phyloP scores from a whole-genome alignment of 2,113 vertebrate species.

The Ceyx margarethae region DNA sequence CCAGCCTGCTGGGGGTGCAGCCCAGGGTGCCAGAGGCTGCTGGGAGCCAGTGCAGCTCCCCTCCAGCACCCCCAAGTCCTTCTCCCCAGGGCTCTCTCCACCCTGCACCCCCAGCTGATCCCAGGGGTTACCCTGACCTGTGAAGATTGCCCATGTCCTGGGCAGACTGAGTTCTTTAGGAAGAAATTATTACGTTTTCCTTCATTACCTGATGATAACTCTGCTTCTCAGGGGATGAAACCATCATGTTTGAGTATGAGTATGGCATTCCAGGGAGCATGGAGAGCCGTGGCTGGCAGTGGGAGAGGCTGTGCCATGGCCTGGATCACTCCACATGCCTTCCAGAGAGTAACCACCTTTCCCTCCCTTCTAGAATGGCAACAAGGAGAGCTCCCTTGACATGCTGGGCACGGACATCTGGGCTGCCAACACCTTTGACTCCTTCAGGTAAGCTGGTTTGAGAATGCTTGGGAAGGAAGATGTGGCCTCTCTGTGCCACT shows the following conservation, averaged over 20 bases:
- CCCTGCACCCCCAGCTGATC: too few relatives aligned
- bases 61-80: too few relatives aligned
- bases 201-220: not conserved
- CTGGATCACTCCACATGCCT: fast-evolving
- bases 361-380: conserved; percentile 85
- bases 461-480: not conserved
- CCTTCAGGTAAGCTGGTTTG: conserved; percentile 81
- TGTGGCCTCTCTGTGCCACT: not conserved
- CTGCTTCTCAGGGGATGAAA: not conserved
- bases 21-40: too few relatives aligned
- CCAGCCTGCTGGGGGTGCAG: too few relatives aligned
- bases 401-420: conserved; percentile 97
- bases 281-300: not conserved
- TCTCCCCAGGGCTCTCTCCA: too few relatives aligned
- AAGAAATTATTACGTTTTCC: not conserved
- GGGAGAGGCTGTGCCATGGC: not conserved
- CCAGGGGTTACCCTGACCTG: too few relatives aligned
- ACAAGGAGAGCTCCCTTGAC: conserved; percentile 87
- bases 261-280: not conserved
- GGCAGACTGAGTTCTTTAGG: not conserved
- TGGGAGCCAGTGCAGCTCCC: too few relatives aligned
- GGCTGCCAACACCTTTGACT: conserved; percentile 95
- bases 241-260: not conserved
- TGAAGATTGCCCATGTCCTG: not conserved
- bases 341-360: not conserved